Base-by-base conservation (phyloP, 2,113 vertebrate species). In the Neoarius graeffei region DNA sequence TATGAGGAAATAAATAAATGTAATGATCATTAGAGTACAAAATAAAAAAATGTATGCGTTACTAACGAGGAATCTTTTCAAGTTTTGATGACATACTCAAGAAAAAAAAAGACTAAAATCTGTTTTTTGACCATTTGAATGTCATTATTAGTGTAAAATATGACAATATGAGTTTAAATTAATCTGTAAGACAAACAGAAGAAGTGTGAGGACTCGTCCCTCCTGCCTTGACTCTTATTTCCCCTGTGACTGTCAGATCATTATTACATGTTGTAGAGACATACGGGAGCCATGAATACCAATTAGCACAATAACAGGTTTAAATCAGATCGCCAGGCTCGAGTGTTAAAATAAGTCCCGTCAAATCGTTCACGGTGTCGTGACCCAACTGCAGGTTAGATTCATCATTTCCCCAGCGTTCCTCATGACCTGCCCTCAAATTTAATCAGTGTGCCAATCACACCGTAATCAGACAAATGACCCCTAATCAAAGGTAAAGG, bases 221-320 rank as follows among this genome's bases (percentile, higher is more conserved):
- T 25, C 57, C 85, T 73, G 73, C 62, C 20, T 54, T 59, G 71
- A 86, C 57, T 42, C 48, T 81, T 85, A 87, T 88, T 88, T 88
- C 86, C 88, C 86, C 71, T 30, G 81, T 86, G 91, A 90, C 80
- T 90, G 85, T 89, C 86, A 91, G 81, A 88, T 88, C 81, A 88
- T 91, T 91, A 91, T 90, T 83, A 87, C 88, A 85, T 85, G 87
- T 83, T 89, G 82, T 88, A 85, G 88, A 76, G 83, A 86, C 86
- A 84, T 86, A 81, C 60, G 74, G 85, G 90, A 92, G 90, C 92
- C 93, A 93, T 94, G 93, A 94, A 95, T 94, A 94, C 92, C 93
- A 94, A 95, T 95, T 93, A 94, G 93, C 91, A 87, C 90, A 93
- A 93, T 94, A 92, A 91, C 93, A 92, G 85, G 30, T 79, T 77